These are phyloP conservation scores for Zosterops pallidus DNA, from an alignment of 2,113 vertebrate species.

Conservation along the genomic window DNA sequence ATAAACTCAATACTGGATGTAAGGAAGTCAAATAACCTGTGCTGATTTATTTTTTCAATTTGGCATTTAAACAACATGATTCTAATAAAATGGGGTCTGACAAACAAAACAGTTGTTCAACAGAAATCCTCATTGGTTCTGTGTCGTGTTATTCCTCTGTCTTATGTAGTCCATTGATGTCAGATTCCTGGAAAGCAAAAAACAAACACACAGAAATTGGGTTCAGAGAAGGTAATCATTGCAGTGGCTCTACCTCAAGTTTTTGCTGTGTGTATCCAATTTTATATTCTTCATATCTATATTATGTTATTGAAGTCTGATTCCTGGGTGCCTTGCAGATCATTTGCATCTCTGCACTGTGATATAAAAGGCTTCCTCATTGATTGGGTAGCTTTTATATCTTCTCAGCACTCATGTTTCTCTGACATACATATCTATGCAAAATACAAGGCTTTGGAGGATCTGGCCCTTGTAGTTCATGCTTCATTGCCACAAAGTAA, in stretches of 20 bases:
- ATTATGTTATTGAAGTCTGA: not conserved
- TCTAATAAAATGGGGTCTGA: not conserved
- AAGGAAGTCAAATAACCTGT: not conserved
- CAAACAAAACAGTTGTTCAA: not conserved
- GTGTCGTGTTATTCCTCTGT: not conserved
- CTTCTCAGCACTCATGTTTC: not conserved
- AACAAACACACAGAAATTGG: not conserved
- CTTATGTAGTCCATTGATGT: not conserved
- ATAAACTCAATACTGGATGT: not conserved
- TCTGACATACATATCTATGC: constrained; percentile 43
- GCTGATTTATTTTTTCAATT: not conserved
- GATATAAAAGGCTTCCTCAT: constrained; percentile 7
- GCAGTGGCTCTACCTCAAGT: not conserved
- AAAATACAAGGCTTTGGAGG: constrained; percentile 37
- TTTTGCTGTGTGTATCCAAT: not conserved
- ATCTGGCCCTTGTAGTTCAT: not conserved
- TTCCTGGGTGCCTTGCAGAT: not conserved
- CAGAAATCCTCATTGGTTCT: not conserved
- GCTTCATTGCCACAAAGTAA: constrained; percentile 41
- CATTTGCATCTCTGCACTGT: constrained; percentile 27
- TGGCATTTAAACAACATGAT: not conserved
- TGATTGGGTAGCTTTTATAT: constrained; percentile 57
- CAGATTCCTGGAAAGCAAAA: constrained; percentile 2
- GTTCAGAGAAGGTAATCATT: not conserved
- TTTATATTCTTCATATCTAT: constrained; percentile 4